A percentile compares a stretch with the other conserved stretches of the same genome.
phyloP scores from a whole-genome alignment of 2,888 invertebrate species.

The Mimas tiliae region DNA sequence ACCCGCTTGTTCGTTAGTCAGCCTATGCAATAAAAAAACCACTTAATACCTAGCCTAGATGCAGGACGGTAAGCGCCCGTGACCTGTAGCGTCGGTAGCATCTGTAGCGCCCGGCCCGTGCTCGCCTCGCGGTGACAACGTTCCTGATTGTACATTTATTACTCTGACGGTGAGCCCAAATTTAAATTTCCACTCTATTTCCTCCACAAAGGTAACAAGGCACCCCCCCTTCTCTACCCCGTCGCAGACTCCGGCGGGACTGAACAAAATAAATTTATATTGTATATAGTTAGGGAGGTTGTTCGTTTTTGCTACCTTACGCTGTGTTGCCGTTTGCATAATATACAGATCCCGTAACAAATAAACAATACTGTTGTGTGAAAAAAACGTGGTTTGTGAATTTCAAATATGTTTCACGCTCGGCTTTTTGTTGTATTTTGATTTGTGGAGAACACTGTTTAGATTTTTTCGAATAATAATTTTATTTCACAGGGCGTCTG shows the following conservation, averaged over 20 bases:
- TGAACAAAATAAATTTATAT: conserved; percentile 4
- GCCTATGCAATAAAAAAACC: too few species aligned
- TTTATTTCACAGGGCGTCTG: too few species aligned
- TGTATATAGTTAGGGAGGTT: not conserved
- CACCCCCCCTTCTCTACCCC: not conserved
- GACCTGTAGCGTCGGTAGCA: not conserved
- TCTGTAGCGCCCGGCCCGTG: not conserved
- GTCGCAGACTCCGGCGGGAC: not conserved
- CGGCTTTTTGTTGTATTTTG: not conserved
- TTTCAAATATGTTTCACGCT: not conserved
- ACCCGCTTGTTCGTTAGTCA: too few species aligned
- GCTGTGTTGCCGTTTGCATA: conserved; percentile 1
- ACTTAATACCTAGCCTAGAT: not conserved
- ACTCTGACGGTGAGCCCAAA: not conserved
- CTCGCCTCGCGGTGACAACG: conserved; percentile 1
- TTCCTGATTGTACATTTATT: conserved; percentile 13
- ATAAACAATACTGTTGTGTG: not conserved
- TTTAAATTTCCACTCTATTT: conserved; percentile 12
- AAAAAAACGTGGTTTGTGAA: not conserved
- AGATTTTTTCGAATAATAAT: too few species aligned
- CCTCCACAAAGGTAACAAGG: conserved; percentile 9
- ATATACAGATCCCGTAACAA: not conserved
- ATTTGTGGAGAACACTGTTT: not conserved
- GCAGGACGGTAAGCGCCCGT: not conserved
- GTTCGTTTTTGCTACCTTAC: conserved; percentile 4